Conservation (phyloP, 2,888 invertebrate genomes). For the Spialia ferax region DNA sequence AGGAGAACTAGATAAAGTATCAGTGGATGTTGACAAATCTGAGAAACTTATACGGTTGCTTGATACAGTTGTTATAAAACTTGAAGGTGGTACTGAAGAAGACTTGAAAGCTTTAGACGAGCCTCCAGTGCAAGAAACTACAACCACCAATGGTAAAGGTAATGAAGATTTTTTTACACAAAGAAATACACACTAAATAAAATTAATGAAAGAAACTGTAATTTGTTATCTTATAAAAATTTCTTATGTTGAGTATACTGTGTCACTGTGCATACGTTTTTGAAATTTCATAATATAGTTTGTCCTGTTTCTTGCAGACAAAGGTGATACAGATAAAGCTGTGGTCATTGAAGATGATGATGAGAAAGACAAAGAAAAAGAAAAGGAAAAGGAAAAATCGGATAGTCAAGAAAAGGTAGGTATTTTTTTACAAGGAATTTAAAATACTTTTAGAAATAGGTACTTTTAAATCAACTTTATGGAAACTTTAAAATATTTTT, state of each 20-base stretch:
- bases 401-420: slow-evolving; percentile 73
- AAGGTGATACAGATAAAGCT: slow-evolving; percentile 70
- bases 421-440: slow-evolving; percentile 64
- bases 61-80: slow-evolving; percentile 98
- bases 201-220: too few relatives aligned
- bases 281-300: slow-evolving; percentile 12
- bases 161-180: background rate
- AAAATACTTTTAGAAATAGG: too few relatives aligned
- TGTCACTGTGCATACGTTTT: background rate
- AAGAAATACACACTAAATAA: background rate
- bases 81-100: slow-evolving; percentile 97
- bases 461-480: background rate
- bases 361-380: slow-evolving; percentile 62
- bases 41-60: slow-evolving; percentile 94
- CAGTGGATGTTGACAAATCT: slow-evolving; percentile 95
- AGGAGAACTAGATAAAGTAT: slow-evolving; percentile 91
- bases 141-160: slow-evolving; percentile 63
- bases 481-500: too few relatives aligned
- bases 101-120: slow-evolving; percentile 95
- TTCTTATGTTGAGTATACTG: too few relatives aligned
- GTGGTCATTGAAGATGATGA: slow-evolving; percentile 78
- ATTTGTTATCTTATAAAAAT: too few relatives aligned
- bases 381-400: slow-evolving; percentile 65
- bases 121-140: slow-evolving; percentile 69
- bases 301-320: slow-evolving; percentile 56